Conservation (phyloP, 2,888 invertebrate species). For the Trachelus tabidus region DNA sequence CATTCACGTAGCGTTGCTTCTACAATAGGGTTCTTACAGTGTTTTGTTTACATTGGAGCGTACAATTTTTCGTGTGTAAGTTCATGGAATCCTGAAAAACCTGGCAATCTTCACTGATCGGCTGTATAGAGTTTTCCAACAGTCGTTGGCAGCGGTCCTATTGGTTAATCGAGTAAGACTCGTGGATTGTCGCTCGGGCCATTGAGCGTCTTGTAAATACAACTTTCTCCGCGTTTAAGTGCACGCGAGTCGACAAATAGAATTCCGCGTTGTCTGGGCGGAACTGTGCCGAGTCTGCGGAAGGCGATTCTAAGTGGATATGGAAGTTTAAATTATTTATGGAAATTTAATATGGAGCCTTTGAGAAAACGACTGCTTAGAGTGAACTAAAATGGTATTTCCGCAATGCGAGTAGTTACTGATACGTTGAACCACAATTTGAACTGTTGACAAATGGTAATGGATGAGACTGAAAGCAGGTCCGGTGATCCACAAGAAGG, state of each 20-base stretch:
- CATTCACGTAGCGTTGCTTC: background rate
- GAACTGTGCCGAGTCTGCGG: background rate
- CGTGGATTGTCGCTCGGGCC: background rate
- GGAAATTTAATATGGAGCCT: background rate
- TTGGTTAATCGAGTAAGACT: conserved; percentile 3
- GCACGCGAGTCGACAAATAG: background rate
- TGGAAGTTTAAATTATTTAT: background rate
- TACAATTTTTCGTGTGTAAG: background rate
- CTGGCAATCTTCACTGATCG: background rate
- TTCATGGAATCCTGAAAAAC: background rate
- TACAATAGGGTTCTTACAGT: background rate
- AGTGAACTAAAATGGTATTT: background rate
- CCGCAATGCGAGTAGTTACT: background rate
- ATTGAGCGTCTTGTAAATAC: background rate
- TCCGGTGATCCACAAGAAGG: background rate
- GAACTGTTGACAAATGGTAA: background rate
- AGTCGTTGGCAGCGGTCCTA: background rate
- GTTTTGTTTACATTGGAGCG: too few species aligned
- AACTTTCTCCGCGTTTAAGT: background rate
- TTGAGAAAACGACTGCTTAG: background rate
- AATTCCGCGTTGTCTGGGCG: background rate
- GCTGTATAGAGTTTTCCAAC: background rate
- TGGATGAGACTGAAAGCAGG: background rate
- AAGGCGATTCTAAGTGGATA: background rate
- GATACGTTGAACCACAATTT: background rate